These are phyloP conservation scores for Frieseomelitta varia DNA, from an alignment of 1,140 invertebrate genomes.

Conservation along the genomic window DNA sequence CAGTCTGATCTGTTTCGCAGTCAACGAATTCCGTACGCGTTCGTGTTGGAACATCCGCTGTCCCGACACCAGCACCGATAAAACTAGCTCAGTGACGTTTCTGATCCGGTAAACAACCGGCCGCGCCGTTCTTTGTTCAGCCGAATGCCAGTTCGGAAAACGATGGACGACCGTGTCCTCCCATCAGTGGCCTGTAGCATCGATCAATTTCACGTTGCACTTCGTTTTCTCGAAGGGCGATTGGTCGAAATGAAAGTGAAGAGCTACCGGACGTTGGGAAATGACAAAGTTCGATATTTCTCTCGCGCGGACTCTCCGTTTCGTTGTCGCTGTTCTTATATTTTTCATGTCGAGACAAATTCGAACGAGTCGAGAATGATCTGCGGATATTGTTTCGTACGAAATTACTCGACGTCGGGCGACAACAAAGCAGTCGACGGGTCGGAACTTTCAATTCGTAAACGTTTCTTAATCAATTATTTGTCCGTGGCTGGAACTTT, in stretches of 20 bases:
- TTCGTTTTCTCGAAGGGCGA: neutral
- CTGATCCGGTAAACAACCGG: constrained; percentile 52
- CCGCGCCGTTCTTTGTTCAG: constrained; percentile 6
- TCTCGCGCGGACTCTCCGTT: neutral
- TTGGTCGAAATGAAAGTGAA: neutral
- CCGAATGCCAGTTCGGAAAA: constrained; percentile 6
- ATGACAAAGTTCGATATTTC: neutral
- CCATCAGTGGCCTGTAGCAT: neutral
- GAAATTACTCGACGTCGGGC: neutral
- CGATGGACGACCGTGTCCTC: no score
- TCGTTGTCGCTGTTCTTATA: neutral
- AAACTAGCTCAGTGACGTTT: constrained; percentile 55
- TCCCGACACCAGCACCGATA: constrained; percentile 41
- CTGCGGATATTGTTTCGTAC: neutral
- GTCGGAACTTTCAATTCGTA: neutral
- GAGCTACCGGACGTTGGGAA: neutral
- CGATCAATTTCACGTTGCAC: neutral
- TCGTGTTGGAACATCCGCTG: constrained; percentile 41
- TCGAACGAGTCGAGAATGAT: no score
- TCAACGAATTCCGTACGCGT: constrained; percentile 39
- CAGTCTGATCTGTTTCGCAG: constrained; percentile 46
- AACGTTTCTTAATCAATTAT: neutral
- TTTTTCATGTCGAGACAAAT: no score
- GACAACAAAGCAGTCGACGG: neutral
- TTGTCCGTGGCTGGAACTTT: neutral